A percentile compares a stretch with the other conserved stretches of the same genome.
Conservation (phyloP, 2,113 vertebrate genomes). For the Scopus umbretta region DNA sequence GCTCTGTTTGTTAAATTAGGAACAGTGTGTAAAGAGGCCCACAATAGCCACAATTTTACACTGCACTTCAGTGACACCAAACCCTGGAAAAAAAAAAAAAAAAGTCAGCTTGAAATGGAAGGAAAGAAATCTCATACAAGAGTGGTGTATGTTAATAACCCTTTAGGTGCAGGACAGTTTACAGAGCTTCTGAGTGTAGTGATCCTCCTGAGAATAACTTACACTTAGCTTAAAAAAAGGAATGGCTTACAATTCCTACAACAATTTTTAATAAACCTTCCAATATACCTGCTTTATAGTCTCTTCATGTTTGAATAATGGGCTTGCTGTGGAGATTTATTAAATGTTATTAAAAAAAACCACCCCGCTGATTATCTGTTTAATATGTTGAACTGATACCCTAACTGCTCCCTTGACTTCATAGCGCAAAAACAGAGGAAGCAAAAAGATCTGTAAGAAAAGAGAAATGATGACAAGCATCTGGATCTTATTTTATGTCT, state of each 20-base stretch:
- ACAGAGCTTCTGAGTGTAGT: background rate
- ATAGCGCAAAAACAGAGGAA: background rate
- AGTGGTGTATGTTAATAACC: background rate
- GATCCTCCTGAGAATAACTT: background rate
- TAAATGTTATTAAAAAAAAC: background rate
- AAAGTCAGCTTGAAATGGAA: background rate
- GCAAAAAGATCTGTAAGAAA: background rate
- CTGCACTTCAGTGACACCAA: background rate
- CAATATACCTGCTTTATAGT: background rate
- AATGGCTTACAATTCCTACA: background rate
- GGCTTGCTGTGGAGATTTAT: background rate
- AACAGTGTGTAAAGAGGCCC: conserved; percentile 25
- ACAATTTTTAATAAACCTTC: background rate
- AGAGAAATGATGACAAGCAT: background rate
- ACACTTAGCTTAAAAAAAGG: background rate
- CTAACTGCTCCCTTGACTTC: background rate
- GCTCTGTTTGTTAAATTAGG: conserved; percentile 26
- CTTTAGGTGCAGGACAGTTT: background rate
- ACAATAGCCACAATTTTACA: background rate
- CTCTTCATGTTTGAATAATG: background rate
- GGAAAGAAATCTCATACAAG: background rate
- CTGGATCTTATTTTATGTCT: background rate
- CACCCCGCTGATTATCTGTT: background rate
- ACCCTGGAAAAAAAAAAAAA: background rate
- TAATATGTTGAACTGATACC: background rate